Evolutionary conservation across 2,797 vertebrate species (phyloP), one percentile per base, ranked within the genome.

Genomic region (Xiphophorus birchmanni): DNA sequence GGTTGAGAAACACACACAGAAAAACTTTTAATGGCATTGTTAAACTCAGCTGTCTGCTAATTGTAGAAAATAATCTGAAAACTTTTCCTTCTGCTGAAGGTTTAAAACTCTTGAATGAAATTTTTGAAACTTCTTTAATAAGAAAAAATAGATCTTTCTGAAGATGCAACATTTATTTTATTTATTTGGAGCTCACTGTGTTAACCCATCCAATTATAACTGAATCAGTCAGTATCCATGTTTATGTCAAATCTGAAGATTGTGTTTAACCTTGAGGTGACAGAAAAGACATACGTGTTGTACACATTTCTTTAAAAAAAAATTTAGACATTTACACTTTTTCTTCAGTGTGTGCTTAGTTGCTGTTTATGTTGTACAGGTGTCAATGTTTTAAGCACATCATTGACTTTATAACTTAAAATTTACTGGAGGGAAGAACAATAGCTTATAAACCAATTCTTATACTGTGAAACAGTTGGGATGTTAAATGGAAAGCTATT

Each of bases 401-500:
- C 4, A 40, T 11, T 67, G 3, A 23, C 18, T 40, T 67, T 40
- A 65, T 9, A 35, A 35, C 60, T 23, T 54, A 10, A 10, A 26
- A 54, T 54, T 10, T 54, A 26, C 8, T 26, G 9, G 21, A 65
- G 7, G 60, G 60, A 8, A 37, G 9, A 23, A 42, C 10, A 72
- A 9, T 17, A 44, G 23, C 12, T 58, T n/a, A n/a, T 42, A 42
- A n/a, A 37, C 23, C 17, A 13, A 54, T 54, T 12, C 9, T 29
- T n/a, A 54, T 56, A 44, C 37, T 45, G 50, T 42, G 32, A n/a
- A 79, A 32, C 37, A 74, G 56, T 69, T 35, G 37, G 17, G 56
- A 37, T 12, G 26, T 45, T 52, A 48, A 75, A 69, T 29, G 35
- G 37, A 65, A 17, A 45, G 79, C 75, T 81, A 35, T 60, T 76